Percentiles rank a stretch among this genome's conserved stretches.
Evolutionary conservation across 2,797 vertebrate genomes (phyloP).

Genomic region (Dipus sagitta): DNA sequence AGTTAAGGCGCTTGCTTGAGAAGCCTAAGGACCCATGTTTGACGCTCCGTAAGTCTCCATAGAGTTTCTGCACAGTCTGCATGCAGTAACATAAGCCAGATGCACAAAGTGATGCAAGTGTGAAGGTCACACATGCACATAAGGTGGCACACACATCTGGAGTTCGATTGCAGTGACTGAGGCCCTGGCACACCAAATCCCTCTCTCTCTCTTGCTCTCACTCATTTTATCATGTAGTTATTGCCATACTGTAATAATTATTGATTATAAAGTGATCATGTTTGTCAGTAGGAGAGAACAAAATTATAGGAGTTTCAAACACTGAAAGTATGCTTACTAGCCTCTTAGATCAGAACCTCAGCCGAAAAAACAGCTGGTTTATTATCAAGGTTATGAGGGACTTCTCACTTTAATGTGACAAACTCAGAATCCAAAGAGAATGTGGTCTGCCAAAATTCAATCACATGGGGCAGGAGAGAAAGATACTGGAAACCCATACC

Average conservation of each 20-base stretch:
- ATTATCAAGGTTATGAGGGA: neutral
- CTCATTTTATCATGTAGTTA: neutral
- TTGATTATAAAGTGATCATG: neutral
- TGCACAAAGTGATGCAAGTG: too few relatives aligned
- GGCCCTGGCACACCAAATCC: too few relatives aligned
- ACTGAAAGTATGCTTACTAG: neutral
- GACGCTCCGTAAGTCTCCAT: too few relatives aligned
- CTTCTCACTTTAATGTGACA: neutral
- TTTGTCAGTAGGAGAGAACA: conserved; percentile 28
- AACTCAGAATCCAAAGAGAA: neutral
- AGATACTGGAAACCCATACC: neutral
- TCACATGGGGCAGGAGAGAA: neutral
- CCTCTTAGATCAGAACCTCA: neutral
- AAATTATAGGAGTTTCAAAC: conserved; percentile 14
- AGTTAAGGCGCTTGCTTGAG: too few relatives aligned
- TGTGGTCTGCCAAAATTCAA: conserved; percentile 34
- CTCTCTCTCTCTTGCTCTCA: too few relatives aligned
- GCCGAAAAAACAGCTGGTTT: neutral
- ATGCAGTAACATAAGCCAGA: too few relatives aligned
- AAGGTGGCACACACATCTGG: too few relatives aligned
- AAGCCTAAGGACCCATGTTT: too few relatives aligned
- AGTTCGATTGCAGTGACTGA: too few relatives aligned
- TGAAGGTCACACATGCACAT: too few relatives aligned
- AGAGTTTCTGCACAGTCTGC: too few relatives aligned
- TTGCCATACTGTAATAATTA: conserved; percentile 15